Percentiles rank a stretch among this genome's conserved stretches.
These are phyloP conservation scores for Rhyzopertha dominica DNA, from an alignment of 1,140 invertebrate genomes.

Conservation along the genomic window DNA sequence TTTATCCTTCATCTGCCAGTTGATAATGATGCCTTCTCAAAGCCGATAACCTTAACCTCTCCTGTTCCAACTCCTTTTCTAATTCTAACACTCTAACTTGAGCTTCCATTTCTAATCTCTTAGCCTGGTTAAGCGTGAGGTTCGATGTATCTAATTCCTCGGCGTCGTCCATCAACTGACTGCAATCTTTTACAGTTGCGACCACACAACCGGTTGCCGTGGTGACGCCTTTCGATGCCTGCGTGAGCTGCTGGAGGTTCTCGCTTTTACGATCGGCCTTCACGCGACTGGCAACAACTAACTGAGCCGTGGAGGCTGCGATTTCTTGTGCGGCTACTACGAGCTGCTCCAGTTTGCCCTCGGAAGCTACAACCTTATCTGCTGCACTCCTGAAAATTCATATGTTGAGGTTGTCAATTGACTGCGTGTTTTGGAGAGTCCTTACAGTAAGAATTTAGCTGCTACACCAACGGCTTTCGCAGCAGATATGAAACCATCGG, in stretches of 20 bases:
- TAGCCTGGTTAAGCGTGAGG: constrained; percentile 88
- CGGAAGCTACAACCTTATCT: constrained; percentile 83
- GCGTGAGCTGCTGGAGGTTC: constrained; percentile 71
- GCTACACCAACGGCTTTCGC: constrained; percentile 95
- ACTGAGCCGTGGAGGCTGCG: constrained; percentile 92
- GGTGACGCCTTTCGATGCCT: constrained; percentile 83
- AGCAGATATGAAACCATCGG: constrained; percentile 96
- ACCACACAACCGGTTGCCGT: constrained; percentile 87
- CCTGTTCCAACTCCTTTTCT: constrained; percentile 83
- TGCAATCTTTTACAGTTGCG: constrained; percentile 84
- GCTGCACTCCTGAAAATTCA: constrained; percentile 71
- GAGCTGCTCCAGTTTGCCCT: constrained; percentile 88
- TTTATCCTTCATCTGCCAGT: constrained; percentile 65
- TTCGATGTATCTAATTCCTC: constrained; percentile 87
- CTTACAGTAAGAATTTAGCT: constrained; percentile 89
- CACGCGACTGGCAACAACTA: constrained; percentile 92
- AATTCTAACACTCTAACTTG: constrained; percentile 89
- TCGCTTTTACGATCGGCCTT: constrained; percentile 79
- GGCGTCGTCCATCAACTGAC: constrained; percentile 76
- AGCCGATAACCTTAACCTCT: constrained; percentile 75
- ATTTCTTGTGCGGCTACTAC: constrained; percentile 97
- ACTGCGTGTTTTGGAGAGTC: constrained; percentile 28
- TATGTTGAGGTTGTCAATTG: constrained; percentile 5
- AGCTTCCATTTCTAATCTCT: constrained; percentile 92
- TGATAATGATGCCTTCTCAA: constrained; percentile 91